Percentiles rank a stretch among this genome's conserved stretches.
Conservation (phyloP, 2,888 invertebrate genomes). For the Tipula helvola region DNA sequence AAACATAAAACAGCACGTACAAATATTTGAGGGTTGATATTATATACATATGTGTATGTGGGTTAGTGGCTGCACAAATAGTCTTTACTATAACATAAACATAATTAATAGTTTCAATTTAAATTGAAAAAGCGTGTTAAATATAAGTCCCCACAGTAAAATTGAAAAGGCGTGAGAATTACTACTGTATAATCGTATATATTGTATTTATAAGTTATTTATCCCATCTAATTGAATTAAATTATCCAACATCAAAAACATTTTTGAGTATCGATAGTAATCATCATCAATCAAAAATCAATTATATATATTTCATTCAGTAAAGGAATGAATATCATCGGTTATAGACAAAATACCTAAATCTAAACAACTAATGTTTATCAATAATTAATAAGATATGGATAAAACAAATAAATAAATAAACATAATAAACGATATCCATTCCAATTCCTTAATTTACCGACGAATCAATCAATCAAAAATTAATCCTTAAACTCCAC, state of each 20-base stretch:
- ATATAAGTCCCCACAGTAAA: background rate
- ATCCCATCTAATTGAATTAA: background rate
- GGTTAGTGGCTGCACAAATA: background rate
- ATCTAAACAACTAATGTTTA: background rate
- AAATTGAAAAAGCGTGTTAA: background rate
- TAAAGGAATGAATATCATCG: background rate
- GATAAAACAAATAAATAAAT: background rate
- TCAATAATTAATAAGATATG: background rate
- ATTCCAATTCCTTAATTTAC: background rate
- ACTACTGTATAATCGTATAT: background rate
- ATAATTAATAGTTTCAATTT: background rate
- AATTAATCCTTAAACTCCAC: background rate
- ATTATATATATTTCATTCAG: background rate
- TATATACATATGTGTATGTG: background rate
- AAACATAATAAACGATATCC: background rate
- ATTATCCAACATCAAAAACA: background rate
- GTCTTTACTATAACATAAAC: too few relatives aligned
- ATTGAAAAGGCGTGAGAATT: background rate
- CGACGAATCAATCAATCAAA: background rate
- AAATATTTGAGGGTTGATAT: background rate
- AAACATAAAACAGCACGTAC: background rate
- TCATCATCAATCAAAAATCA: background rate
- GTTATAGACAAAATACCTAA: background rate
- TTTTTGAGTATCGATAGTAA: background rate
- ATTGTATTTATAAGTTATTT: background rate